phyloP scores from a whole-genome alignment of 2,888 invertebrate species.

The Mimumesa dahlbomi region DNA sequence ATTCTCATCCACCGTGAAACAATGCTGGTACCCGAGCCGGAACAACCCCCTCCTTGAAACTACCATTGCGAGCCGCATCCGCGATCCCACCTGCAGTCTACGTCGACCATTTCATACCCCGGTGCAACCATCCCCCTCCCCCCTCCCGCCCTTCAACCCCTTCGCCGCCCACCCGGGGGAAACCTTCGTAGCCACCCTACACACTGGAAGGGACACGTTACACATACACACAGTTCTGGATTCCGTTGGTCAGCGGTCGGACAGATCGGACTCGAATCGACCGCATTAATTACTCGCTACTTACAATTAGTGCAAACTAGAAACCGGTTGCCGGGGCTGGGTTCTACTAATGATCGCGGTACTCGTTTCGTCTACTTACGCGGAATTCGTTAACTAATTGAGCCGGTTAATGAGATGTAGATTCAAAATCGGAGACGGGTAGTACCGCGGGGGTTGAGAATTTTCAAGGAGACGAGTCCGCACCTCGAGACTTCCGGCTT shows the following conservation, averaged over 20 bases:
- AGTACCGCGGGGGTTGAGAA: not conserved
- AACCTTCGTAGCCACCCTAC: no score
- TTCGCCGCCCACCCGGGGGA: no score
- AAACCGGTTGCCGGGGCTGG: conserved; percentile 23
- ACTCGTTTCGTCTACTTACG: conserved; percentile 31
- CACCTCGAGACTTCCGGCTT: no score
- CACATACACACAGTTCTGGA: no score
- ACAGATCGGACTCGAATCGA: conserved; percentile 68
- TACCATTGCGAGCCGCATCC: conserved; percentile 14
- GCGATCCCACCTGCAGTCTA: conserved; percentile 29
- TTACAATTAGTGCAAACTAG: conserved; percentile 68
- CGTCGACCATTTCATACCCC: conserved; percentile 36
- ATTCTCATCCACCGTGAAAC: conserved; percentile 80
- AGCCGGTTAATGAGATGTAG: conserved; percentile 27
- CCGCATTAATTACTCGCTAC: conserved; percentile 77
- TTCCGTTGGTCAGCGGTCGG: conserved; percentile 68
- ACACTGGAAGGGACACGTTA: no score
- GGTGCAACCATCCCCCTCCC: conserved; percentile 16
- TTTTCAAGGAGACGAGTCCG: no score
- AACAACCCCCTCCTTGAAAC: conserved; percentile 47
- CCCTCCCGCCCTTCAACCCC: conserved; percentile 7
- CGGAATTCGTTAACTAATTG: conserved; percentile 43
- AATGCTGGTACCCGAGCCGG: conserved; percentile 71
- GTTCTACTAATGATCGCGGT: conserved; percentile 42
- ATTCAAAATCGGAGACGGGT: not conserved